These are phyloP conservation scores for Nothocercus julius DNA, from an alignment of 2,113 vertebrate species.

Conservation along the genomic window DNA sequence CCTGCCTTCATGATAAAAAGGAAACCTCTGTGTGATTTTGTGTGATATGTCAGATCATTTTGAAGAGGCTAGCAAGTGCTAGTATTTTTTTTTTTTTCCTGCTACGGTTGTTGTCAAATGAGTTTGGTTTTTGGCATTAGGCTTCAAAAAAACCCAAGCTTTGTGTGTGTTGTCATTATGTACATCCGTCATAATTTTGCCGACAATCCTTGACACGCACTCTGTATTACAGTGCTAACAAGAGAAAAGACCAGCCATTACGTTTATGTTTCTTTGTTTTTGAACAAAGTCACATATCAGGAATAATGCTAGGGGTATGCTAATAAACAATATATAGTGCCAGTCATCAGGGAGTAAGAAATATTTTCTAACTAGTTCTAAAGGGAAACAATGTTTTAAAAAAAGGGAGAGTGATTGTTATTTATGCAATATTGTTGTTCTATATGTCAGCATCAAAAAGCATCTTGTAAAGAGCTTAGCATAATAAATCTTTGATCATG, in stretches of 20 bases:
- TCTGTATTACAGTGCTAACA: conserved; percentile 76
- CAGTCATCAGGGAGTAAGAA: conserved; percentile 83
- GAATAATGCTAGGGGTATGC: conserved; percentile 78
- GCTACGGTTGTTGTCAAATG: conserved; percentile 59
- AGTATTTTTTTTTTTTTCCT: conserved; percentile 18
- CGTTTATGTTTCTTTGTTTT: conserved; percentile 84
- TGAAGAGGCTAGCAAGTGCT: conserved; percentile 68
- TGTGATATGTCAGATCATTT: conserved; percentile 63
- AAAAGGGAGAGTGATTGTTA: conserved; percentile 69
- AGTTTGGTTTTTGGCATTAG: conserved; percentile 70
- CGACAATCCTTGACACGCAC: conserved; percentile 67
- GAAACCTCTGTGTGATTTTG: conserved; percentile 58
- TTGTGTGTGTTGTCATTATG: conserved; percentile 42
- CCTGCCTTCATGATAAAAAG: conserved; percentile 63
- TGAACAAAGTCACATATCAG: conserved; percentile 81
- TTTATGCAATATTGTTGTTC: conserved; percentile 76
- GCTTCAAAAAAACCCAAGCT: conserved; percentile 32
- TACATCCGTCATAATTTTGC: conserved; percentile 80
- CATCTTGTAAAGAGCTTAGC: conserved; percentile 74
- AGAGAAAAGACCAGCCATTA: conserved; percentile 83
- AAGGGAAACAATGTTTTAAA: conserved; percentile 79
- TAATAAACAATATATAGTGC: conserved; percentile 84
- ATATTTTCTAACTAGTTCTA: conserved; percentile 88
- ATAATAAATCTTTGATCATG: conserved; percentile 70
- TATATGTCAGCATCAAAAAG: conserved; percentile 78